These are phyloP conservation scores for Dicrostonyx torquatus DNA, from an alignment of 2,797 vertebrate genomes.

Conservation along the genomic window DNA sequence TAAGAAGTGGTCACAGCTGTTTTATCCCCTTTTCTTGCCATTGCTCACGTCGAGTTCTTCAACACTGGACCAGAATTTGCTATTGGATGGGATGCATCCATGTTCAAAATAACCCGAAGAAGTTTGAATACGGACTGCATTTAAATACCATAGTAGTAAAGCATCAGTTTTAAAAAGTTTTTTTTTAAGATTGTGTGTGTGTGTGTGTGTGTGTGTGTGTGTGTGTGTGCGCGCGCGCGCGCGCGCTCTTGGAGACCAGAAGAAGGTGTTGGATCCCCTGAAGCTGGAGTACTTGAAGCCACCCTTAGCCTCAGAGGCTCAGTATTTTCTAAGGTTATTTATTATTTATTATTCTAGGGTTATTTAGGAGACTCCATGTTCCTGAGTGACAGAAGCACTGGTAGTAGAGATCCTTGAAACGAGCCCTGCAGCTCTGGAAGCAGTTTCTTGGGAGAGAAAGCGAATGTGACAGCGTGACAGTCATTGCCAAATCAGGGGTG, in stretches of 20 bases:
- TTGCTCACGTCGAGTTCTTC: neutral
- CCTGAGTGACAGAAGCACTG: neutral
- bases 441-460: neutral
- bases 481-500: neutral
- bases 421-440: neutral
- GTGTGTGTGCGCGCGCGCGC: neutral
- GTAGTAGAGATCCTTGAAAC: neutral
- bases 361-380: neutral
- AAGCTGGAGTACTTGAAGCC: neutral
- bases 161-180: neutral
- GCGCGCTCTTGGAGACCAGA: neutral
- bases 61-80: neutral
- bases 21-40: neutral
- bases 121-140: neutral
- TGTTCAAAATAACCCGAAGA: slow-evolving; percentile 14
- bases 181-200: neutral
- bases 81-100: neutral
- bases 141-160: neutral
- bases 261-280: neutral
- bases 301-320: no score
- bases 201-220: neutral
- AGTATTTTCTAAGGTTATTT: no score
- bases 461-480: neutral
- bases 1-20: neutral
- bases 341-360: no score